Evolutionary conservation across 2,113 vertebrate genomes (phyloP).

Genomic region (Gnathonemus echidnorhynchus): DNA sequence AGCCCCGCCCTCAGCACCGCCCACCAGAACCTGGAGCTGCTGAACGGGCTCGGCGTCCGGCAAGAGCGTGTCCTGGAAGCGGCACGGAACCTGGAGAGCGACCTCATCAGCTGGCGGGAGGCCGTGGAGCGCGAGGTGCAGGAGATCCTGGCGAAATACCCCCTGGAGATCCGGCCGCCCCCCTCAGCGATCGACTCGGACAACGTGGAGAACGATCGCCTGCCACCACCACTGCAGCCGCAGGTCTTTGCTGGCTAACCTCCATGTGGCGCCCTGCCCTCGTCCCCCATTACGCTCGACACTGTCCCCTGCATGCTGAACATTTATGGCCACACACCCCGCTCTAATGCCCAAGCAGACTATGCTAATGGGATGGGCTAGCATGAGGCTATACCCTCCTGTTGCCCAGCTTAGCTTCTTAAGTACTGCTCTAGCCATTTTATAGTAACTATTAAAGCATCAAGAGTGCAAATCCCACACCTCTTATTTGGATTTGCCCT

Average conservation of each 20-base stretch:
- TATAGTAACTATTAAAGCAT: not conserved
- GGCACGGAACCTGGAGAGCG: constrained; percentile 76
- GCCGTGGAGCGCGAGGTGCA: constrained; percentile 74
- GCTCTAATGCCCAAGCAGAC: not conserved
- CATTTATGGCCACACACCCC: not conserved
- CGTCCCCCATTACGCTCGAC: not conserved
- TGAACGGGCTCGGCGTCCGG: constrained; percentile 71
- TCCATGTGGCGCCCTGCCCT: not conserved
- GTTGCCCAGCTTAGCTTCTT: not conserved
- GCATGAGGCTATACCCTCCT: not conserved
- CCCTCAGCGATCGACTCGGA: constrained; percentile 81
- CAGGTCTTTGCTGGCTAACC: constrained; percentile 80
- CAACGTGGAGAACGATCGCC: constrained; percentile 78
- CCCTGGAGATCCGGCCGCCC: constrained; percentile 69
- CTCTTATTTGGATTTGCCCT: not conserved
- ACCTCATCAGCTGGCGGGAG: constrained; percentile 81
- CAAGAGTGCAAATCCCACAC: not conserved
- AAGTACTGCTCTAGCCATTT: not conserved
- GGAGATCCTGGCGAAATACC: constrained; percentile 79
- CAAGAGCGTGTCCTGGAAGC: constrained; percentile 76
- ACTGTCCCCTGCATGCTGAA: not conserved
- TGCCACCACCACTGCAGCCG: constrained; percentile 80
- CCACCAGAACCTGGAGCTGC: constrained; percentile 77
- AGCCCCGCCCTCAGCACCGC: constrained; percentile 75
- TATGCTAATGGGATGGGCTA: not conserved